Evolutionary conservation across 2,797 vertebrate species (phyloP).

Genomic region (Lepus oiostolus): DNA sequence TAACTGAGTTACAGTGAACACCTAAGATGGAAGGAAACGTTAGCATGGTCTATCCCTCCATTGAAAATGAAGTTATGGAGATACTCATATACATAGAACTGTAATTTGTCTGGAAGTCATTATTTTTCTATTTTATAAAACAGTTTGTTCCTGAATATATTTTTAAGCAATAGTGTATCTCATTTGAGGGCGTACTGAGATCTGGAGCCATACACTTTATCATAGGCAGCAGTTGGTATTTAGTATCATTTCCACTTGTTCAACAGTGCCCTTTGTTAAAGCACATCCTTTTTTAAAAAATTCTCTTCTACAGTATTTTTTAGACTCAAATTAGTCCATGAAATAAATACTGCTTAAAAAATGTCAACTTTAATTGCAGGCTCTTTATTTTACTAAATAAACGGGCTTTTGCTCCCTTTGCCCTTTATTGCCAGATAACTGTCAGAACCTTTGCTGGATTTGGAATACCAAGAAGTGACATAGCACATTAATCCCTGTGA

Average conservation of each 20-base stretch:
- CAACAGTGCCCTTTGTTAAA: neutral
- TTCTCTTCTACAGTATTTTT: neutral
- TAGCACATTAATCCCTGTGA: slow-evolving; percentile 76
- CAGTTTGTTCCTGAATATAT: neutral
- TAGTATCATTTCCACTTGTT: neutral
- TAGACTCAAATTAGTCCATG: neutral
- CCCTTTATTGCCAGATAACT: slow-evolving; percentile 54
- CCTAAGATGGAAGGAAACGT: neutral
- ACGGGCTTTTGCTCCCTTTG: slow-evolving; percentile 46
- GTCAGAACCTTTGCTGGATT: slow-evolving; percentile 69
- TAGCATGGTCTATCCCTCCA: neutral
- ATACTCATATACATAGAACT: neutral
- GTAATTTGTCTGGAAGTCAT: slow-evolving; percentile 38
- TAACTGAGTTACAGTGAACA: neutral
- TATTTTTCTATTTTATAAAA: neutral
- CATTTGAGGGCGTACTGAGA: neutral
- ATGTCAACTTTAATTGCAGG: slow-evolving; percentile 68
- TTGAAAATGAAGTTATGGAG: slow-evolving; percentile 61
- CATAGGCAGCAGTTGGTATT: accelerated
- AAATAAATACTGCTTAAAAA: slow-evolving; percentile 59
- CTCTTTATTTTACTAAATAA: slow-evolving; percentile 78
- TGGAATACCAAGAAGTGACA: slow-evolving; percentile 70
- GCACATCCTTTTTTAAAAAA: neutral
- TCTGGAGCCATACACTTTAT: accelerated
- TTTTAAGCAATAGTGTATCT: slow-evolving; percentile 8